These are phyloP conservation scores for Catharus fuscescens DNA, from an alignment of 2,113 vertebrate genomes.

Conservation along the genomic window DNA sequence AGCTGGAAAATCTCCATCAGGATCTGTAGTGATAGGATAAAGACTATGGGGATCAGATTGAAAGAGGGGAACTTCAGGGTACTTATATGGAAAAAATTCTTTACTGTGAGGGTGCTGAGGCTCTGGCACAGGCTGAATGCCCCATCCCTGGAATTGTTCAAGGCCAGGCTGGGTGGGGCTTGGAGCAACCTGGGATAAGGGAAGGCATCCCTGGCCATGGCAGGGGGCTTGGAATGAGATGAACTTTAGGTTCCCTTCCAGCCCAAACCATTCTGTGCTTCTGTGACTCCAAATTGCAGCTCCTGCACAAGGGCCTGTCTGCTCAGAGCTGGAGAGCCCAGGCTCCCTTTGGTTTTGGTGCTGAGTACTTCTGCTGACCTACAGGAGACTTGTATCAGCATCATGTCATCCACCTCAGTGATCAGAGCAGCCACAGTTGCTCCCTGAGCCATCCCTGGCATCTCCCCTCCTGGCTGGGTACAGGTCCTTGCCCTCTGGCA, in stretches of 20 bases:
- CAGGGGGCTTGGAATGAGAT: background rate
- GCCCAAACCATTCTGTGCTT: background rate
- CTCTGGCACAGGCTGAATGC: background rate
- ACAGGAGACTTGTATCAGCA: background rate
- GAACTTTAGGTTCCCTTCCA: background rate
- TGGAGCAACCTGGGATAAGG: background rate
- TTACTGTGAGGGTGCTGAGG: background rate
- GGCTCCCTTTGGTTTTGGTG: background rate
- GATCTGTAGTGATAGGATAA: background rate
- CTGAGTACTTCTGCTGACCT: constrained; percentile 10
- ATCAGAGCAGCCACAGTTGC: constrained; percentile 36
- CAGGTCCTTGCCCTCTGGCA: constrained; percentile 9
- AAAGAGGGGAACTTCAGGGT: background rate
- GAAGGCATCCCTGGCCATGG: background rate
- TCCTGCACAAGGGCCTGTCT: background rate
- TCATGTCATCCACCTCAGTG: background rate
- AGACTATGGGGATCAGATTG: background rate
- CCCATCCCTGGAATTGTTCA: background rate
- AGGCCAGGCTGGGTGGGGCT: background rate
- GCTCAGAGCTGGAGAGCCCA: background rate
- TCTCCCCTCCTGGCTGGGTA: background rate
- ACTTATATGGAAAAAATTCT: background rate
- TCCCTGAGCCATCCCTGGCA: constrained; percentile 25
- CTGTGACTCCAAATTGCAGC: background rate
- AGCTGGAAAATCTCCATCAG: background rate